Base-by-base conservation (phyloP, 2,888 invertebrate species). In the Masnerella sp. region DNA sequence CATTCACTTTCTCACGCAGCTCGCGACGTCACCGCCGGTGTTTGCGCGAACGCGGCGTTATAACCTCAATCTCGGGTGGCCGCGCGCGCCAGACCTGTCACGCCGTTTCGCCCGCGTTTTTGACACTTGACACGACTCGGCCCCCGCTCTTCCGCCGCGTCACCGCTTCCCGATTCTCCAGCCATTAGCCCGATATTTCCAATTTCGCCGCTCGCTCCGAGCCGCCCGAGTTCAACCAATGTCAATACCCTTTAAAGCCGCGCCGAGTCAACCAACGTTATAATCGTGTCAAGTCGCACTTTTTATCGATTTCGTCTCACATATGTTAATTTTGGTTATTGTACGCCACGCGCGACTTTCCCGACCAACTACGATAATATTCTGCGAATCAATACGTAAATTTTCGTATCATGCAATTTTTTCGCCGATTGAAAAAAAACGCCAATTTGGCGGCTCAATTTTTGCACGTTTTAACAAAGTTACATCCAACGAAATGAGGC, bases 1-100 rank as follows among this genome's bases (percentile, higher is more conserved):
- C 56, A 56, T 49, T 64, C 64, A 56, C 70, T 64, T 70, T 70
- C 64, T 70, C 70, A 56, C 36, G 61, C 61, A 62, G 49, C 70
- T 56, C 51, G 58, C 58, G 64, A 64, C 58, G 64, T 58, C 62
- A 64, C 43, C 56, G 64, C 70, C 64, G 70, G 64, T 51, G 38
- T 56, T 42, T 30, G 17, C 25, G 52, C 40, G 30, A 49, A 20
- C 15, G 49, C 32, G 40, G 20, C 42, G 42, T 51, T 51, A 43
- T 52, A 64, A 64, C 64, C 52, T 64, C 52, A 43, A 64, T 36
- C 38, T 15, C 12, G 22, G 12, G 22, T 51, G 51, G 42, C 17
- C n/a, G 38, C 25, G 25, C 11, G 43, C 28, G 64, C 36, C 34
- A 52, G 64, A 43, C 52, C 22, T 51, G 51, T 51, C 40, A 47